phyloP scores from a whole-genome alignment of 1,140 invertebrate genomes.

The Octopus bimaculoides region DNA sequence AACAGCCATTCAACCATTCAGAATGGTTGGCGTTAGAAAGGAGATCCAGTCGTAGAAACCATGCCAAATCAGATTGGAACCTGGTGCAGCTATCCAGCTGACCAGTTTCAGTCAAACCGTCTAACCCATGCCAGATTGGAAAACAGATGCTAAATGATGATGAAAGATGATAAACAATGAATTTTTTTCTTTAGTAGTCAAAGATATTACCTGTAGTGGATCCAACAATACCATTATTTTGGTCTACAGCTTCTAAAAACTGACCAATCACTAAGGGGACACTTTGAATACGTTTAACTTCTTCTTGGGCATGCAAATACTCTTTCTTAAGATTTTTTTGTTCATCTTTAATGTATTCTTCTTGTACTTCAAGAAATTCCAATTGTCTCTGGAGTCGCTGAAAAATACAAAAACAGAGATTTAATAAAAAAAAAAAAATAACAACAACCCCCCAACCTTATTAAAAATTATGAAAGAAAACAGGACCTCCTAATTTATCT shows the following conservation, averaged over 20 bases:
- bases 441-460: too few relatives aligned
- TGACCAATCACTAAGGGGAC: constrained; percentile 97
- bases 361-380: constrained; percentile 96
- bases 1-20: too few relatives aligned
- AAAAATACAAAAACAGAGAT: constrained; percentile 20
- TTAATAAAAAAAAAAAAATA: too few relatives aligned
- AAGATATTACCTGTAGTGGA: constrained; percentile 68
- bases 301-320: constrained; percentile 95
- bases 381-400: constrained; percentile 92
- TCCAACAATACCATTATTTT: constrained; percentile 93
- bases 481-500: too few relatives aligned
- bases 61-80: too few relatives aligned
- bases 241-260: constrained; percentile 96
- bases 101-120: too few relatives aligned
- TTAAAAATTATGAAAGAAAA: too few relatives aligned
- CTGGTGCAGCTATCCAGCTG: too few relatives aligned
- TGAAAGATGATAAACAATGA: background rate
- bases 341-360: constrained; percentile 98
- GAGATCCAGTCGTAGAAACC: too few relatives aligned
- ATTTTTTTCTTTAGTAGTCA: background rate
- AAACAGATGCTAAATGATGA: background rate
- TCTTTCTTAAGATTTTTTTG: constrained; percentile 97
- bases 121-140: too few relatives aligned
- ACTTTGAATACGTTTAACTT: constrained; percentile 95
- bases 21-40: too few relatives aligned